These are phyloP conservation scores for Eriosoma lanigerum DNA, from an alignment of 1,140 invertebrate genomes.

Conservation along the genomic window DNA sequence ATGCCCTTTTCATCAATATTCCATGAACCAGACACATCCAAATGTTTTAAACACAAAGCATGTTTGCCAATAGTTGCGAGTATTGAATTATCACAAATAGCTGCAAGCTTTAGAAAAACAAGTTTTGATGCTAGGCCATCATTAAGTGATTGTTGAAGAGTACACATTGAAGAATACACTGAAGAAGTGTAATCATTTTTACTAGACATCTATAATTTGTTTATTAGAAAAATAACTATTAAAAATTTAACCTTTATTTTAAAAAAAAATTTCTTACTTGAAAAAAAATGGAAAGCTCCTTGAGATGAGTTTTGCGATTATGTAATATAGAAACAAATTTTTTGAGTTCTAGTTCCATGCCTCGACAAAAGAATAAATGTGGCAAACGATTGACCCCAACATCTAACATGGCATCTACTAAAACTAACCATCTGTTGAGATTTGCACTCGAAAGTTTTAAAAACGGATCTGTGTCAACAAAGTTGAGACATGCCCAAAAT, in stretches of 20 bases:
- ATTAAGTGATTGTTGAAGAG: conserved; percentile 15
- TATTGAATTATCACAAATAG: conserved; percentile 56
- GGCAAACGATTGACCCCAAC: conserved; percentile 28
- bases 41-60: conserved; percentile 54
- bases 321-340: conserved; percentile 22
- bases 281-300: conserved; percentile 17
- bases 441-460: conserved; percentile 3
- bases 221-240: too few relatives aligned
- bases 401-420: conserved; percentile 32
- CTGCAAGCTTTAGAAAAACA: conserved; percentile 14
- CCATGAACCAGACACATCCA: conserved; percentile 56
- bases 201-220: conserved; percentile 43
- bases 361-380: background rate
- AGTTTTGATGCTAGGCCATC: conserved; percentile 43
- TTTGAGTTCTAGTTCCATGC: conserved; percentile 28
- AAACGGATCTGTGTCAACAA: conserved; percentile 15
- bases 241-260: too few relatives aligned
- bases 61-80: conserved; percentile 55
- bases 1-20: conserved; percentile 56
- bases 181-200: conserved; percentile 26
- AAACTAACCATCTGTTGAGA: conserved; percentile 11
- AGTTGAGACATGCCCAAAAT: conserved; percentile 14
- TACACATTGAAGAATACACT: conserved; percentile 31
- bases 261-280: background rate
- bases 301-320: conserved; percentile 29